Conservation (phyloP, 2,888 invertebrate species). For the Philaethria dido region DNA sequence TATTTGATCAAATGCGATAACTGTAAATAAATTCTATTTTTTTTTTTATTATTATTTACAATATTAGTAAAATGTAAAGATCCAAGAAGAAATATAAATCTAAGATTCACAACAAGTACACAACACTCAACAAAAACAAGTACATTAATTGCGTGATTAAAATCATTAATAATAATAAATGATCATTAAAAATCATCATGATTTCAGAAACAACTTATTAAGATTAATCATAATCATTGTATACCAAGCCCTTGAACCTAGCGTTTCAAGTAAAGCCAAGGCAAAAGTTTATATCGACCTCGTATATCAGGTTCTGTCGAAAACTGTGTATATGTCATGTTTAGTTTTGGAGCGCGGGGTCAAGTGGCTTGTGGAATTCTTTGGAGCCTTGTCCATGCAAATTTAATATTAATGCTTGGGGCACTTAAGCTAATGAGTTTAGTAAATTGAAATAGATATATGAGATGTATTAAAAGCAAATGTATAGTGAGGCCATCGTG, state of each 20-base stretch:
- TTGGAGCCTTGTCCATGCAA: slow-evolving; percentile 15
- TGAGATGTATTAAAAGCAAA: neutral
- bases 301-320: slow-evolving; percentile 31
- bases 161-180: neutral
- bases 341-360: slow-evolving; percentile 16
- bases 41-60: no score
- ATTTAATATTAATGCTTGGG: slow-evolving; percentile 10
- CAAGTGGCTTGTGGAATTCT: slow-evolving; percentile 1
- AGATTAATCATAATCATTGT: neutral
- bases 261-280: slow-evolving; percentile 32
- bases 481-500: no score
- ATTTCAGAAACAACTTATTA: neutral
- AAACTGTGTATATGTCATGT: slow-evolving; percentile 25
- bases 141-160: neutral
- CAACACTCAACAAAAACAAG: neutral
- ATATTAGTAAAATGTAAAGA: no score
- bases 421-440: slow-evolving; percentile 3
- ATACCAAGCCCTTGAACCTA: slow-evolving; percentile 32
- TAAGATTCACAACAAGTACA: neutral
- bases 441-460: neutral
- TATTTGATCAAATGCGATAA: no score
- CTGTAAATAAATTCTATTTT: no score
- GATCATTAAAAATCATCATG: slow-evolving; percentile 1
- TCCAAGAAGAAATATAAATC: no score
- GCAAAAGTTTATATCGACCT: slow-evolving; percentile 30